These are phyloP conservation scores for Rhinoderma darwinii DNA, from an alignment of 2,113 vertebrate species.

Conservation along the genomic window DNA sequence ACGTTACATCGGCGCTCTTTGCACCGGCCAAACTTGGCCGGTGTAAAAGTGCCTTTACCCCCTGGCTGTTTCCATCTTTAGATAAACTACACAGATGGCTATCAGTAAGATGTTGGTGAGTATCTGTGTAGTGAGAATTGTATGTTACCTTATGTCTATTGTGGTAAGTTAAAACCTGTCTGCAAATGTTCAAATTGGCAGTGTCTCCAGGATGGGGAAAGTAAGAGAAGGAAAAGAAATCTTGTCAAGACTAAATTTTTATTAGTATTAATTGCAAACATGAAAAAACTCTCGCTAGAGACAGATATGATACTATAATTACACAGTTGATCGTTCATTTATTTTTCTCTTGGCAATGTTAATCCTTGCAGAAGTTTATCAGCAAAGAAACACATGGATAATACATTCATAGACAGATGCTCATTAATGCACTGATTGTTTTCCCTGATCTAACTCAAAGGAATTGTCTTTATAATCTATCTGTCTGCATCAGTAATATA, in stretches of 20 bases:
- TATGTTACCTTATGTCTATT: neutral
- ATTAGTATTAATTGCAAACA: constrained; percentile 31
- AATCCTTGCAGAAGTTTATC: constrained; percentile 47
- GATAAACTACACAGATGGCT: no score
- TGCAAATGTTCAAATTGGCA: neutral
- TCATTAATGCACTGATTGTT: constrained; percentile 48
- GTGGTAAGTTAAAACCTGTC: neutral
- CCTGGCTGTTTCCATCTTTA: no score
- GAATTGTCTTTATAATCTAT: constrained; percentile 17
- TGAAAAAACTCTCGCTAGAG: neutral
- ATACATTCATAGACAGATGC: constrained; percentile 38
- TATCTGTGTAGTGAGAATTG: neutral
- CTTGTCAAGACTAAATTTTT: constrained; percentile 1
- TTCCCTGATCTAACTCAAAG: neutral
- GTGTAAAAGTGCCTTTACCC: no score
- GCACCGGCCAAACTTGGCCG: no score
- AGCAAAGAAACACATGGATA: constrained; percentile 46
- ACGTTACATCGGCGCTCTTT: no score
- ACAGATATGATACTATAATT: constrained; percentile 37
- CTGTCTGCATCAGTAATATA: constrained; percentile 9
- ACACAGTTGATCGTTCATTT: constrained; percentile 40
- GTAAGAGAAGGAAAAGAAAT: no score
- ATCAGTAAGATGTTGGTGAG: no score
- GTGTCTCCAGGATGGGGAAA: neutral
- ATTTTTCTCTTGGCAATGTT: constrained; percentile 31